Evolutionary conservation across 1,140 invertebrate genomes (phyloP), one percentile per base, ranked within the genome.

Genomic region (Drosophila cardini): DNA sequence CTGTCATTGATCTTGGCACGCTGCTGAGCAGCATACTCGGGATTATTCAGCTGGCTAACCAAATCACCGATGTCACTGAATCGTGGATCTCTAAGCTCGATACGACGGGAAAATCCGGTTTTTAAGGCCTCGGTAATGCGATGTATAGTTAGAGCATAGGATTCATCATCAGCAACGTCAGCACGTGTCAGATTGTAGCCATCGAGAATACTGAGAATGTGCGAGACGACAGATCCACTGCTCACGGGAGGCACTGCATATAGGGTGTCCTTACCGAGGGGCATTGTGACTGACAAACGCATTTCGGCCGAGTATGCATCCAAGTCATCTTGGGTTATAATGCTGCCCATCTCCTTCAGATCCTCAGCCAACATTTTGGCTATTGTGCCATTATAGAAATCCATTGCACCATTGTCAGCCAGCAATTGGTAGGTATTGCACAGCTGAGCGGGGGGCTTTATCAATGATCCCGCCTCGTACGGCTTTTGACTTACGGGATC

Each of bases 321-420:
- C 40, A 98, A 93, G 92, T 98, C 96, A 32, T 96, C 93, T 65
- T 93, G 91, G 0, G 94, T 96, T 8, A 98, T 94, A 46, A 97
- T 95, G 42, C 95, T 95, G 11, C 96, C 96, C 6, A 93, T 92
- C 26, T 95, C 93, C 57, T 94, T 90, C 1, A 98, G 84, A 92
- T 98, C 97, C 16, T 95, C 92, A 0, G 95, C 83, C 21, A 98
- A 93, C 10, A 93, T 91, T 15, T 94, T 92, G 0, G 95, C 94
- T 38, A 98, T 81, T 1, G 92, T 93, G 0, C 97, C 97, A 80
- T 95, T 96, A 86, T 98, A 98, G 15, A 98, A 94, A 72, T 95
- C 95, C 40, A 95, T 92, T 0, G 95, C 95, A 13, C 95, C 96
- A 67, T 94, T 94, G 65, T 94, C 92, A 0, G 96, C 94, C 18